Evolutionary conservation across 37 sponge, comb jelly and placozoan genomes (phyloP).

Genomic region (Beroe forskalii): DNA sequence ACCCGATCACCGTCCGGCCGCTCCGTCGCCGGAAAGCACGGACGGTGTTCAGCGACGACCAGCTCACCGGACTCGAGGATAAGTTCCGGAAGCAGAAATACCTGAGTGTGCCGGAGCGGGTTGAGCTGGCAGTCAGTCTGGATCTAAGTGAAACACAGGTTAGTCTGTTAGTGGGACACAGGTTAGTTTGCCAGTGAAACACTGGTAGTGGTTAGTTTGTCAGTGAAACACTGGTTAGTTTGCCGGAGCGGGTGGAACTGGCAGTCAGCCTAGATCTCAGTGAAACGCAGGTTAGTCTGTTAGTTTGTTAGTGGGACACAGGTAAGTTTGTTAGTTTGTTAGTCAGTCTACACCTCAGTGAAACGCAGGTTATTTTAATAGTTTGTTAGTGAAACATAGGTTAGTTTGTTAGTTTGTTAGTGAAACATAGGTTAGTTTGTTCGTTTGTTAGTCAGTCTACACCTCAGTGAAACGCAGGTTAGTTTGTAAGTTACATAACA

Average conservation of each 20-base stretch:
- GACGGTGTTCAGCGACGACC: constrained; percentile 92
- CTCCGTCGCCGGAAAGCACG: constrained; percentile 77
- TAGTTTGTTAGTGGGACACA: no score
- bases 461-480: constrained; percentile 93
- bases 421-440: no score
- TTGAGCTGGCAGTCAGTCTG: constrained; percentile 81
- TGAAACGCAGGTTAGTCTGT: constrained; percentile 82
- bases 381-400: not conserved
- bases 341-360: constrained; percentile 80
- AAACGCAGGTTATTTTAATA: constrained; percentile 92
- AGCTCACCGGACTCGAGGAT: constrained; percentile 87
- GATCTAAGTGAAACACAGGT: constrained; percentile 95
- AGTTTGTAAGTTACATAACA: not conserved
- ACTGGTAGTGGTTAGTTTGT: not conserved
- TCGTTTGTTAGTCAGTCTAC: constrained; percentile 79
- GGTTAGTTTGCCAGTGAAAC: no score
- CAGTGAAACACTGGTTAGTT: no score
- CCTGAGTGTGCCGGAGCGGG: constrained; percentile 88
- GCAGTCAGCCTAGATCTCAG: constrained; percentile 82
- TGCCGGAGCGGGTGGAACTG: constrained; percentile 89
- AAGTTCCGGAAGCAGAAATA: constrained; percentile 92
- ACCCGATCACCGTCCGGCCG: constrained; percentile 41
- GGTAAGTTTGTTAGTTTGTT: constrained; percentile 88
- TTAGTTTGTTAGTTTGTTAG: not conserved
- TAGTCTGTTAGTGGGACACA: not conserved